Evolutionary conservation across 2,113 vertebrate genomes (phyloP), one percentile per base, ranked within the genome.

Genomic region (Cryptotis parvus): DNA sequence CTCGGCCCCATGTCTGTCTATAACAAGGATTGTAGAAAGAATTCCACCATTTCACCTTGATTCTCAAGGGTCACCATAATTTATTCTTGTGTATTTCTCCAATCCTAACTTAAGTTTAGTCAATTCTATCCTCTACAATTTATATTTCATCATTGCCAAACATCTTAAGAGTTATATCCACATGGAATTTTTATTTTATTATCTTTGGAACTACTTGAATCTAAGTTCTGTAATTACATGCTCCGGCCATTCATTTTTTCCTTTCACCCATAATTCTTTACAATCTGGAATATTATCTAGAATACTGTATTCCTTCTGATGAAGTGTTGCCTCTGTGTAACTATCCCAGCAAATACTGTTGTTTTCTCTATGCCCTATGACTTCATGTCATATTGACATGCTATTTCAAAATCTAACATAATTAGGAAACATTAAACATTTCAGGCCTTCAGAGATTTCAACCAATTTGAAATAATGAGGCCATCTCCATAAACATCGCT

Each of bases 391-490:
- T n/a, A 39, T 20, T 1, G 18, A 41, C 1, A 6, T 58, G 41
- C 11, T 90, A 3, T 70, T 83, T 73, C 37, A 81, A 88, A 76
- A 85, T 43, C 4, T n/a, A 58, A 75, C n/a, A 20, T 3, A 69
- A 31, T 58, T 58, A 85, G 20, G 26, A 65, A 29, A 61, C 4
- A 74, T 35, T 88, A 20, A 77, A 33, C 1, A 76, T 89, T 86
- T 68, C 12, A 49, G 15, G 41, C 24, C 29, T 80, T 89, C 14
- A 24, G 63, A 77, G 8, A 89, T 55, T 95, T 80, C 22, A 20
- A 90, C 41, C 92, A 69, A 58, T 58, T 76, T 87, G 61, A 84
- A 90, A 89, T n/a, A 74, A 72, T 74, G 68, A 37, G 8, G 26
- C 41, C n/a, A 33, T 87, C 37, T 74, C 91, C 70, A 81, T n/a